Conservation (phyloP, 1,140 invertebrate species). For the Coptotermes formosanus region DNA sequence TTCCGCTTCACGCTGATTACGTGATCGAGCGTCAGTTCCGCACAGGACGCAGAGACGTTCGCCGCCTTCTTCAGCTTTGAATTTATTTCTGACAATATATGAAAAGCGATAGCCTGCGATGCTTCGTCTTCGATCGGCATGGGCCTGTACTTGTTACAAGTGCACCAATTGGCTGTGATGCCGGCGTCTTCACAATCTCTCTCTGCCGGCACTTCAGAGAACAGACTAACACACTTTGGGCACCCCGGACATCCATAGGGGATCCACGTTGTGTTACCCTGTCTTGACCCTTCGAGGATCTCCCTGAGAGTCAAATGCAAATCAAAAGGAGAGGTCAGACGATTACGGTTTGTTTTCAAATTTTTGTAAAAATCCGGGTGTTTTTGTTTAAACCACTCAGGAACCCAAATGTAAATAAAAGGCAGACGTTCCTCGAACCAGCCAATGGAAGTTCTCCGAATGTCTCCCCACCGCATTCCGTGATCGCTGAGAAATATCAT, state of each 20-base stretch:
- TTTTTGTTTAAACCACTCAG: constrained; percentile 64
- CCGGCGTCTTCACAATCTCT: constrained; percentile 69
- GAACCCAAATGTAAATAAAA: constrained; percentile 75
- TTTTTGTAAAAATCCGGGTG: constrained; percentile 64
- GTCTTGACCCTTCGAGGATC: constrained; percentile 39
- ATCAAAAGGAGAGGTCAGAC: constrained; percentile 84
- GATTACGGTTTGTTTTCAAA: constrained; percentile 66
- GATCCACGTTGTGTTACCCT: constrained; percentile 27
- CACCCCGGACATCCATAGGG: constrained; percentile 53
- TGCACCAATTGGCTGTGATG: constrained; percentile 75
- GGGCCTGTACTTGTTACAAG: constrained; percentile 59
- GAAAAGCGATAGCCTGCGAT: constrained; percentile 47
- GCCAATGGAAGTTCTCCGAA: constrained; percentile 77
- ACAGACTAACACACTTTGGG: constrained; percentile 64
- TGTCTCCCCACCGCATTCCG: constrained; percentile 82
- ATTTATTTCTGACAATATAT: constrained; percentile 45
- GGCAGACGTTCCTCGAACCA: constrained; percentile 88
- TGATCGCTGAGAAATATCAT: constrained; percentile 52
- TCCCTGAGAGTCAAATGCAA: constrained; percentile 67
- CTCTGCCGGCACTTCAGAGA: constrained; percentile 59
- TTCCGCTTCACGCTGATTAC: constrained; percentile 43
- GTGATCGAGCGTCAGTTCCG: constrained; percentile 49
- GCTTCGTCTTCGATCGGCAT: constrained; percentile 46
- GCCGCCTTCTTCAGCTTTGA: constrained; percentile 39
- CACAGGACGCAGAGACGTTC: constrained; percentile 49